phyloP scores from a whole-genome alignment of 2,888 invertebrate genomes.

The Sinhomidia bicolor region DNA sequence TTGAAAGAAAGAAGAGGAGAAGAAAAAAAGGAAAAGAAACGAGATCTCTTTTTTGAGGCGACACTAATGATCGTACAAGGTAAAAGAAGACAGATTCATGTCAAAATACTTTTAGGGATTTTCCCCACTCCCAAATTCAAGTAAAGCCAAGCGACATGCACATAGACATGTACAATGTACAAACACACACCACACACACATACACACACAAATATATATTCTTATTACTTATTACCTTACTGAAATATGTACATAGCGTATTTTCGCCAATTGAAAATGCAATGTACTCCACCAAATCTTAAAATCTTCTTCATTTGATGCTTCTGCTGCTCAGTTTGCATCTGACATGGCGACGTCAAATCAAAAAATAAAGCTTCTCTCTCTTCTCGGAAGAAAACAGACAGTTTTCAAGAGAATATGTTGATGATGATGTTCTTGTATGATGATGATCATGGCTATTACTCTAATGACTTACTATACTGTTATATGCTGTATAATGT shows the following conservation, averaged over 20 bases:
- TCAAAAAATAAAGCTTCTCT: no score
- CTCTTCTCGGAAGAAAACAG: slow-evolving; percentile 1
- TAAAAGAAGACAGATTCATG: slow-evolving; percentile 40
- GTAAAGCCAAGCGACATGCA: no score
- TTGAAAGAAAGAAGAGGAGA: neutral
- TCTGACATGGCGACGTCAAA: slow-evolving; percentile 15
- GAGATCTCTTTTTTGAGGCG: slow-evolving; percentile 36
- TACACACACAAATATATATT: no score
- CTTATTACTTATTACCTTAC: no score
- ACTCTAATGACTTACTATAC: no score
- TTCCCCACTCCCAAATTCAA: neutral
- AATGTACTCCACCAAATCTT: no score
- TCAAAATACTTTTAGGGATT: slow-evolving; percentile 24
- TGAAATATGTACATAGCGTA: no score
- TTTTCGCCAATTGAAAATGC: neutral
- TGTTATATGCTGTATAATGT: no score
- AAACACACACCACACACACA: neutral
- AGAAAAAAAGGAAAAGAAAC: neutral
- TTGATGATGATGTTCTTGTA: neutral
- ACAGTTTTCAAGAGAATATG: neutral
- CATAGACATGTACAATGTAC: no score
- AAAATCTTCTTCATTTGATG: neutral
- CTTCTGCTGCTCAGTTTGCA: neutral
- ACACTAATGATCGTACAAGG: slow-evolving; percentile 39
- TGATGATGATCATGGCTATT: no score